Evolutionary conservation across 2,888 invertebrate species (phyloP).

Genomic region (Leptinotarsa tumamoca): DNA sequence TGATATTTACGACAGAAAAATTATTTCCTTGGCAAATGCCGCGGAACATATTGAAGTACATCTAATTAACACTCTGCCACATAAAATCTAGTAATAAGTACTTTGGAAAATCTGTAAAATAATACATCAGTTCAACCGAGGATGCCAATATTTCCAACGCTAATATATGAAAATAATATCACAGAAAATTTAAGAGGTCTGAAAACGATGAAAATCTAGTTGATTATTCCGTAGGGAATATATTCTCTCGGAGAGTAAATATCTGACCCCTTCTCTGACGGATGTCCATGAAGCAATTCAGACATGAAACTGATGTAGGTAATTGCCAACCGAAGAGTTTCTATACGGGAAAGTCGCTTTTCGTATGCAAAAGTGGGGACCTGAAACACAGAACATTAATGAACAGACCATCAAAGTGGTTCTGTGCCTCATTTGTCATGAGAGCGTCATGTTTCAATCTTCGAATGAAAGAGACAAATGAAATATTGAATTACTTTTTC

Average conservation of each 20-base stretch:
- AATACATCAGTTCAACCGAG: no score
- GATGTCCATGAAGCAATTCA: slow-evolving; percentile 80
- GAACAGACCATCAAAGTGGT: background rate
- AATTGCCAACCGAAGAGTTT: slow-evolving; percentile 93
- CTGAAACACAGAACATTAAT: slow-evolving; percentile 62
- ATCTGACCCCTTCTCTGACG: slow-evolving; percentile 61
- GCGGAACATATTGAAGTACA: no score
- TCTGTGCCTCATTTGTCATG: no score
- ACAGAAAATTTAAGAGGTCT: slow-evolving; percentile 12
- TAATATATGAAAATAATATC: slow-evolving; percentile 16
- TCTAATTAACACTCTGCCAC: no score
- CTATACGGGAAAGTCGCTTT: slow-evolving; percentile 93
- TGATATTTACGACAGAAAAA: no score
- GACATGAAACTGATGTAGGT: slow-evolving; percentile 98
- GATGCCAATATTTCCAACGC: background rate
- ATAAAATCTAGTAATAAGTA: background rate
- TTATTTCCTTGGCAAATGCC: no score
- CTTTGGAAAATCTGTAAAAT: background rate
- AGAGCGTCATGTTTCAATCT: no score
- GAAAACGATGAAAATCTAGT: background rate
- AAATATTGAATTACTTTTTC: background rate
- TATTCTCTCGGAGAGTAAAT: slow-evolving; percentile 65
- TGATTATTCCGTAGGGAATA: slow-evolving; percentile 61
- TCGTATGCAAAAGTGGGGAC: slow-evolving; percentile 97
- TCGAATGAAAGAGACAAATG: no score